phyloP scores from a whole-genome alignment of 2,113 vertebrate species.

The Aldabrachelys gigantea region DNA sequence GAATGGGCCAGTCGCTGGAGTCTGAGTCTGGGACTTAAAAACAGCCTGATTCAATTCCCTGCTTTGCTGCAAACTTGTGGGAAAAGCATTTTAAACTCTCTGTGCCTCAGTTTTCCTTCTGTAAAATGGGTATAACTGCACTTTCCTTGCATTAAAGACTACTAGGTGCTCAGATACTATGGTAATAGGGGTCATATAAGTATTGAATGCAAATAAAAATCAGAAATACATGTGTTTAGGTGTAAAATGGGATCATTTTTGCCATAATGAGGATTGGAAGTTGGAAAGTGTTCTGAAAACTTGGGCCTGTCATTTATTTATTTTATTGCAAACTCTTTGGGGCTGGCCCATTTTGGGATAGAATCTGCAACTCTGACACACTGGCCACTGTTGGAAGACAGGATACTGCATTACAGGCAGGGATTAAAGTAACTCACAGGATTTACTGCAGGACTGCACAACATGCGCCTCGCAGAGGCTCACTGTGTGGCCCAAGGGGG shows the following conservation, averaged over 20 bases:
- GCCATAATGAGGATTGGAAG: not conserved
- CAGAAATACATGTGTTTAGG: not conserved
- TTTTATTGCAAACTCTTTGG: not conserved
- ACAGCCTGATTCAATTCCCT: not conserved
- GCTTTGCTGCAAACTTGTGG: not conserved
- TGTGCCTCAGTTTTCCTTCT: not conserved
- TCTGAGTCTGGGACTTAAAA: not conserved
- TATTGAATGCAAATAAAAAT: not conserved
- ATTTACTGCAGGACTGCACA: no score
- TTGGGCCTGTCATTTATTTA: not conserved
- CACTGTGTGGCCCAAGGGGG: no score
- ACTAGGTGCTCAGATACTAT: not conserved
- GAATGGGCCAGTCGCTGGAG: not conserved
- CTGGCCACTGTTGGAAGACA: not conserved
- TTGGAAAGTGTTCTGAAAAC: not conserved
- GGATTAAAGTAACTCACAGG: no score
- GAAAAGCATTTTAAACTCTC: not conserved
- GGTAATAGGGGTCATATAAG: not conserved
- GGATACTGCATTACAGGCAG: not conserved
- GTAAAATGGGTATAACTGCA: not conserved
- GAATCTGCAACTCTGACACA: not conserved
- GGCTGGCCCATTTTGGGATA: not conserved
- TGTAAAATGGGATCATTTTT: not conserved
- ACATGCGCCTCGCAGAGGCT: no score
- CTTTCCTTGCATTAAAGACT: rapidly evolving